Evolutionary conservation across 2,113 vertebrate species (phyloP), one percentile per base, ranked within the genome.

Genomic region (Lampris megalopsis): DNA sequence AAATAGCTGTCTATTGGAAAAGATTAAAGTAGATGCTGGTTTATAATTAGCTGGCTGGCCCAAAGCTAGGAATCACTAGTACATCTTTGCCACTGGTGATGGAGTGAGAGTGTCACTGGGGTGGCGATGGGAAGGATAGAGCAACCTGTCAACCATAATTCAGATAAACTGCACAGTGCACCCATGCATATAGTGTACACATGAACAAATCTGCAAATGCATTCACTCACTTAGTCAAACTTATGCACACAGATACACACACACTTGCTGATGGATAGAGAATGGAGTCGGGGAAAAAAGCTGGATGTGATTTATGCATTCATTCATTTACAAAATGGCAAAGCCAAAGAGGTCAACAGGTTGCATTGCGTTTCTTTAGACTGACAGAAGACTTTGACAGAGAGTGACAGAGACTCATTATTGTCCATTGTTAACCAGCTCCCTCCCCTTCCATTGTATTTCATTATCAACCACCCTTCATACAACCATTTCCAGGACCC

Each of bases 81-180:
- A 90, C 77, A 86, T 92, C 90, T 92, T 79, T 93, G 87, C 86
- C 88, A 93, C 77, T 62, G 66, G 77, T 92, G 91, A 93, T 90
- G 41, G 66, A 91, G 76, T 84, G 75, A 64, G 78, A 42, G 85
- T 86, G 88, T 92, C 89, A 79, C 47, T 49, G 75, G 70, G 75
- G 80, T 79, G 88, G 89, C 80, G 52, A 49, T 64, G 71, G 71
- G 69, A 84, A 81, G 81, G 77, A 88, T 75, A 45, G 86, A 83
- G 53, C 81, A 90, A 91, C 78, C 85, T 86, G 87, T 87, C 91
- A 91, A 40, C 86, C 79, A 90, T 92, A 84, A 86, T 75, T 92
- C 88, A 92, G 63, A 69, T 57, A 85, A 69, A 79, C 80, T 79
- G 60, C 48, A 70, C 50, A 71, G 60, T 40, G 71, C 56, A 38